phyloP scores from a whole-genome alignment of 1,140 invertebrate species.

The Agraylea sexmaculata region DNA sequence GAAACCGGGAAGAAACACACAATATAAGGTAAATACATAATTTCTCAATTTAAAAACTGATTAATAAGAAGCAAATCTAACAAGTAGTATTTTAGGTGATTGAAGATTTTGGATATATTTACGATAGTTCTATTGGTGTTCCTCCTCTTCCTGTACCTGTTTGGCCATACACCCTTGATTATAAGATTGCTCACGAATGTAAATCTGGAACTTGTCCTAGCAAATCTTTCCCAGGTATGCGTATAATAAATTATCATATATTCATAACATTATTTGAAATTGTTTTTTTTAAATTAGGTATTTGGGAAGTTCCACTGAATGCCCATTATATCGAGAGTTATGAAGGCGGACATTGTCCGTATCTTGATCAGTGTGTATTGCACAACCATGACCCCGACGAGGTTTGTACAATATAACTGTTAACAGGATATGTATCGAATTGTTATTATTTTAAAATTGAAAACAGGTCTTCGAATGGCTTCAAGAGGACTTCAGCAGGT shows the following conservation, averaged over 20 bases:
- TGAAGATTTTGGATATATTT: slow-evolving; percentile 84
- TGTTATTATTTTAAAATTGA: slow-evolving; percentile 1
- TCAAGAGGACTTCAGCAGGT: slow-evolving; percentile 77
- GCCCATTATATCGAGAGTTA: slow-evolving; percentile 80
- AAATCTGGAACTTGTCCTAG: slow-evolving; percentile 84
- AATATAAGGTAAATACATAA: slow-evolving; percentile 60
- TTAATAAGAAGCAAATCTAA: neutral
- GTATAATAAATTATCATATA: neutral
- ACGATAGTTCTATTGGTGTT: slow-evolving; percentile 81
- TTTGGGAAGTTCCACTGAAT: slow-evolving; percentile 92
- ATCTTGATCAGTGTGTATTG: slow-evolving; percentile 86
- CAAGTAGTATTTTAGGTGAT: slow-evolving; percentile 47
- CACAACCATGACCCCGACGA: slow-evolving; percentile 78
- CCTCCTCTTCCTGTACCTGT: slow-evolving; percentile 73
- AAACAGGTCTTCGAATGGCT: slow-evolving; percentile 70
- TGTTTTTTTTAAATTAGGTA: slow-evolving; percentile 43
- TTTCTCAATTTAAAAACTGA: neutral
- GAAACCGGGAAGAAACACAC: slow-evolving; percentile 80
- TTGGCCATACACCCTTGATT: slow-evolving; percentile 90
- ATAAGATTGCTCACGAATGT: slow-evolving; percentile 84
- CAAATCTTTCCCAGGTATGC: slow-evolving; percentile 76
- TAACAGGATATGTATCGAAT: neutral
- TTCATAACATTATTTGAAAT: too few species aligned
- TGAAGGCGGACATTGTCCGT: slow-evolving; percentile 85
- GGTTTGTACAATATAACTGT: slow-evolving; percentile 35